These are phyloP conservation scores for Crambe crambe DNA, from an alignment of 37 sponge, comb jelly and placozoan genomes.

Conservation along the genomic window DNA sequence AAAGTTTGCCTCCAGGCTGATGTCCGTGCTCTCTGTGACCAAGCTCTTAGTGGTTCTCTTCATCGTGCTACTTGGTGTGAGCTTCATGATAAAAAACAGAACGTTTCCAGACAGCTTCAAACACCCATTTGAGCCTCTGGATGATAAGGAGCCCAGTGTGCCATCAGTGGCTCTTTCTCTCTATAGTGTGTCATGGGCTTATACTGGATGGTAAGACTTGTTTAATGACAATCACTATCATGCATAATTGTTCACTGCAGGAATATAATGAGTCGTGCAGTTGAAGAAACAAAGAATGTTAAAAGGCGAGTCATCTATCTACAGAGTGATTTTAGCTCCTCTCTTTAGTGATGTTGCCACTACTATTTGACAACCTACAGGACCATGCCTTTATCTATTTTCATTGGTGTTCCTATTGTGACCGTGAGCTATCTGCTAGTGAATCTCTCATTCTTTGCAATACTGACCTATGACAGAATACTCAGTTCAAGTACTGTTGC, in stretches of 20 bases:
- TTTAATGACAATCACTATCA: no score
- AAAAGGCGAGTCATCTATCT: slow-evolving; percentile 8
- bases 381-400: slow-evolving; percentile 53
- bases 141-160: background rate
- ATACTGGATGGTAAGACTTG: slow-evolving; percentile 88
- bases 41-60: slow-evolving; percentile 61
- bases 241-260: slow-evolving; percentile 13
- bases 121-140: slow-evolving; percentile 2
- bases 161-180: slow-evolving; percentile 54
- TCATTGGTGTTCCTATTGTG: slow-evolving; percentile 64
- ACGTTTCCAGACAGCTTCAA: background rate
- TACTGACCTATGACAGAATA: slow-evolving; percentile 44
- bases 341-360: background rate
- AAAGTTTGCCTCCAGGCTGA: slow-evolving; percentile 34
- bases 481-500: slow-evolving; percentile 47
- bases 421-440: slow-evolving; percentile 65
- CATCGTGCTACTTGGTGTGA: slow-evolving; percentile 48
- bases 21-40: slow-evolving; percentile 13
- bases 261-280: slow-evolving; percentile 41
- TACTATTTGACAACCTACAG: no score
- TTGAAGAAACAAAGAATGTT: slow-evolving; percentile 56
- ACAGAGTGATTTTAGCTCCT: background rate
- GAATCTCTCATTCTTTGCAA: slow-evolving; percentile 72
- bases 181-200: slow-evolving; percentile 76
- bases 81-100: slow-evolving; percentile 15